phyloP scores from a whole-genome alignment of 2,888 invertebrate species.

The Omphaloscelis lunosa region DNA sequence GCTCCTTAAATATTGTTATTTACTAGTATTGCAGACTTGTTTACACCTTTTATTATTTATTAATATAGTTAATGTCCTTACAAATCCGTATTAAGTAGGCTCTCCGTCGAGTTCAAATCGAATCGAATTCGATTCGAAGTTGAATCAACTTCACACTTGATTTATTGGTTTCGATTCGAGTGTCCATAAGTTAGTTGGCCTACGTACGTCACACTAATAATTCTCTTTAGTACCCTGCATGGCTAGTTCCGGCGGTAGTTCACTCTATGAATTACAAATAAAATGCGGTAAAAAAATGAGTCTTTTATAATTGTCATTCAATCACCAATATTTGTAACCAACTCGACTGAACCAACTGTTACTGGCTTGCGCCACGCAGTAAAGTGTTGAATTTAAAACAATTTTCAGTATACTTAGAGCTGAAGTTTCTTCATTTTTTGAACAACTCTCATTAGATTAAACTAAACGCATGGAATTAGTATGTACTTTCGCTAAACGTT shows the following conservation, averaged over 20 bases:
- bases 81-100: background rate
- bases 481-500: background rate
- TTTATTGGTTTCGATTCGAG: background rate
- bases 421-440: background rate
- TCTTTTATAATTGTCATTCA: background rate
- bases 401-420: background rate
- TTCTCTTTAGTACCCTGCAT: background rate
- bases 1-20: background rate
- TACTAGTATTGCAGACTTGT: background rate
- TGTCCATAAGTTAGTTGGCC: constrained; percentile 8
- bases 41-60: background rate
- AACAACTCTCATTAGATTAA: background rate
- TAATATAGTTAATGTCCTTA: background rate
- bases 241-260: constrained; percentile 36
- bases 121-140: background rate
- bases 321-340: background rate
- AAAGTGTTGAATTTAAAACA: background rate
- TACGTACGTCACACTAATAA: constrained; percentile 18
- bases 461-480: no score
- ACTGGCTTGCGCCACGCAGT: background rate
- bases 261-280: constrained; percentile 32
- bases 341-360: background rate
- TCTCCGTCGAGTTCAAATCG: background rate
- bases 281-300: constrained; percentile 8
- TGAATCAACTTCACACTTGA: background rate